phyloP scores from a whole-genome alignment of 2,888 invertebrate genomes.

The Mactromeris polynyma region DNA sequence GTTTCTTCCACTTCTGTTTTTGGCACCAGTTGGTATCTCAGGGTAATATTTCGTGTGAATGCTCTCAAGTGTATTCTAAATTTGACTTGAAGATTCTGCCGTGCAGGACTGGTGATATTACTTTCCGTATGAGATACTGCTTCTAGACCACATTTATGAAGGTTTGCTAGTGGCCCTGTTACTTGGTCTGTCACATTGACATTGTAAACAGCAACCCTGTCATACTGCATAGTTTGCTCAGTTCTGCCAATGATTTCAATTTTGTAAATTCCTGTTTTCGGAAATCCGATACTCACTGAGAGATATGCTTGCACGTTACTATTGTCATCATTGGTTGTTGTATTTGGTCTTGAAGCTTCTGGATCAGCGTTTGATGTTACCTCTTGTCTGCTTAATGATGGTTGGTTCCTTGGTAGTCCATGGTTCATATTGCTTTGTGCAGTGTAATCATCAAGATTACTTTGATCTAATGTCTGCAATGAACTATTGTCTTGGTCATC shows the following conservation, averaged over 20 bases:
- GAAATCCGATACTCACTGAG: conserved; percentile 69
- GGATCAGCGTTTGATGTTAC: no score
- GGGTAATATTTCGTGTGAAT: background rate
- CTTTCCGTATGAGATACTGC: background rate
- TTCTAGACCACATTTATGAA: background rate
- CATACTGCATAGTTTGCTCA: conserved; percentile 70
- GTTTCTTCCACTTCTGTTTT: background rate
- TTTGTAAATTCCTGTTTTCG: conserved; percentile 76
- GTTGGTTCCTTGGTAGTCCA: no score
- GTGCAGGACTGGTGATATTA: background rate
- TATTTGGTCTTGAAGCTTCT: background rate
- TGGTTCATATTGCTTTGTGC: background rate
- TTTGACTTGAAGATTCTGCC: background rate
- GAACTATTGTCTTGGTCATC: background rate
- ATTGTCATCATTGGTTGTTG: background rate
- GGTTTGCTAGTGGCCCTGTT: background rate
- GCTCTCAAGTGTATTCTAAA: background rate
- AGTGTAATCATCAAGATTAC: background rate
- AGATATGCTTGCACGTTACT: background rate
- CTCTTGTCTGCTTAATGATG: no score
- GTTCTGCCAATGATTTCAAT: conserved; percentile 81
- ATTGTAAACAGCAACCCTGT: conserved; percentile 77
- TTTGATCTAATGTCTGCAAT: background rate
- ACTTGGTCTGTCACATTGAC: conserved; percentile 54
- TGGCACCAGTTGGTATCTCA: background rate